These are phyloP conservation scores for Phalacrocorax aristotelis DNA, from an alignment of 2,113 vertebrate genomes.

Conservation along the genomic window DNA sequence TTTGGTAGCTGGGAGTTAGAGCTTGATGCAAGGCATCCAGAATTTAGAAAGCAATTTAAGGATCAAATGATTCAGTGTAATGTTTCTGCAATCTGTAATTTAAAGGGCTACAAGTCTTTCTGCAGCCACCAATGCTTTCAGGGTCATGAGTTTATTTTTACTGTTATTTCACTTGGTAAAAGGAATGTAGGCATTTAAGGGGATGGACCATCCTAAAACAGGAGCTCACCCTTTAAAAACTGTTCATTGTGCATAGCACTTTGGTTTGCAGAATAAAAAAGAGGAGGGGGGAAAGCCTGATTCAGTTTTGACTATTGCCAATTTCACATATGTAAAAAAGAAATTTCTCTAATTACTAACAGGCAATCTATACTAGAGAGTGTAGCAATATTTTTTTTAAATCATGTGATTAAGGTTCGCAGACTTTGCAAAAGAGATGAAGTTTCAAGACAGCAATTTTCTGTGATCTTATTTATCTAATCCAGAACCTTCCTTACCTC, in stretches of 20 bases:
- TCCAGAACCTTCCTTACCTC: neutral
- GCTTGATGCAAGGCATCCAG: neutral
- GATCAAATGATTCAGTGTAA: constrained; percentile 19
- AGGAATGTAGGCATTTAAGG: neutral
- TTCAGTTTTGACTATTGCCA: neutral
- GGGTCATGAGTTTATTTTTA: constrained; percentile 8
- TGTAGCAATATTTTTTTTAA: neutral
- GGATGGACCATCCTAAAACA: neutral
- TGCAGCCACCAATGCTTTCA: neutral
- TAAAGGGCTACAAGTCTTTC: constrained; percentile 20
- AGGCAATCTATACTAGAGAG: neutral
- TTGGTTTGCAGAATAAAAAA: neutral
- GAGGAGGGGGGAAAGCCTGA: neutral
- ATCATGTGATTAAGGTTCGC: neutral
- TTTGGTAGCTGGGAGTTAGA: neutral
- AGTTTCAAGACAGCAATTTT: neutral
- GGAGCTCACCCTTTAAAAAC: neutral
- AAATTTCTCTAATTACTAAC: neutral
- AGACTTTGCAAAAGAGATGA: neutral
- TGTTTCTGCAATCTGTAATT: constrained; percentile 28
- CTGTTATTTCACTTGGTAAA: constrained; percentile 25
- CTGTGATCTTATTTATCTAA: neutral
- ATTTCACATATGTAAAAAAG: neutral
- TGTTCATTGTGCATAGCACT: neutral
- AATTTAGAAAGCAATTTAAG: constrained; percentile 35